Conservation (phyloP, 2,113 vertebrate genomes). For the Apaloderma vittatum region DNA sequence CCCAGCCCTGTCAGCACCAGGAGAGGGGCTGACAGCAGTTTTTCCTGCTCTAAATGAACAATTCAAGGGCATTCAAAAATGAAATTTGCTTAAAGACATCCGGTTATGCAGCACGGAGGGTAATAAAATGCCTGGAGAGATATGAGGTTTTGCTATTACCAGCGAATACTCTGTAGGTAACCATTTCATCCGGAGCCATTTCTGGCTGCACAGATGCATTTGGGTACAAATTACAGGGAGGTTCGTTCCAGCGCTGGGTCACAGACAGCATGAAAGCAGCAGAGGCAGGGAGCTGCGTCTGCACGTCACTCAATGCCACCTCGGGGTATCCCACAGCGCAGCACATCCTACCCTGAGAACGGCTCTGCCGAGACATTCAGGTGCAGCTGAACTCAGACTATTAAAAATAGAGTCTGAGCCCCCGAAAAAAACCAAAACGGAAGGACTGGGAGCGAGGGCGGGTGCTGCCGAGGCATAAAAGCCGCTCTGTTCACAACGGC, state of each 20-base stretch:
- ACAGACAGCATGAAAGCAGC: not conserved
- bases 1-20: not conserved
- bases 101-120: not conserved
- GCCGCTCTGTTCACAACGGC: not conserved
- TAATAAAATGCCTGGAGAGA: not conserved
- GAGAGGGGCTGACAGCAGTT: not conserved
- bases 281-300: not conserved
- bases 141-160: not conserved
- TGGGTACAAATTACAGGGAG: slow-evolving; percentile 46
- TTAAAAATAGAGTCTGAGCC: slow-evolving; percentile 10
- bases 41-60: slow-evolving; percentile 34
- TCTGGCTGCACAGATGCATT: not conserved
- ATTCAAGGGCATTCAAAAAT: slow-evolving; percentile 18
- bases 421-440: not conserved
- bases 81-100: slow-evolving; percentile 40
- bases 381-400: slow-evolving; percentile 21
- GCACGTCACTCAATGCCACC: not conserved
- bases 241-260: not conserved
- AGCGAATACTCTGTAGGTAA: not conserved
- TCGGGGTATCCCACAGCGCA: not conserved
- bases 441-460: not conserved
- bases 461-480: not conserved
- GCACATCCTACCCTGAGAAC: not conserved
- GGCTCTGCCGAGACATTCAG: slow-evolving; percentile 17
- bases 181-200: not conserved